Conservation (phyloP, 2,113 vertebrate species). For the Sclerurus mexicanus region DNA sequence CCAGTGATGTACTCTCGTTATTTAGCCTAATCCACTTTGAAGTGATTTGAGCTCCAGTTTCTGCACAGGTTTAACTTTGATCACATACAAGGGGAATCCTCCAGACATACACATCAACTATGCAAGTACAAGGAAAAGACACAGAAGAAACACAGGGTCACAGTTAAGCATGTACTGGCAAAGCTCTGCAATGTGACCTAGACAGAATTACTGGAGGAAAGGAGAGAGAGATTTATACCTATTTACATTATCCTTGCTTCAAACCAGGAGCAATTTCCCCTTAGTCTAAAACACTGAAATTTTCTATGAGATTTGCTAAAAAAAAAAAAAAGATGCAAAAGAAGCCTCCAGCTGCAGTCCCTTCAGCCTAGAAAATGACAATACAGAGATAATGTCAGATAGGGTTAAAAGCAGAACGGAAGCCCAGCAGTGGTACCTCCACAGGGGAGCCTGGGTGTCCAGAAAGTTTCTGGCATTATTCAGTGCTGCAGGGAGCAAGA, state of each 20-base stretch:
- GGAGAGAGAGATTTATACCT: slow-evolving; percentile 1
- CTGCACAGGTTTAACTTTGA: slow-evolving; percentile 48
- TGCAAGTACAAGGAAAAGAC: slow-evolving; percentile 46
- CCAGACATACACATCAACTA: slow-evolving; percentile 17
- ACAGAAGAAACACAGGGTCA: slow-evolving; percentile 48
- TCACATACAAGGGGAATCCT: slow-evolving; percentile 57
- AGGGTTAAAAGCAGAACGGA: neutral
- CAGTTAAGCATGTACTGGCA: neutral
- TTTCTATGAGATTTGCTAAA: neutral
- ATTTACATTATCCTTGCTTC: slow-evolving; percentile 25
- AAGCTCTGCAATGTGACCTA: slow-evolving; percentile 16
- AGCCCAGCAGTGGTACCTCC: neutral
- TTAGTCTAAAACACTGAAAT: neutral
- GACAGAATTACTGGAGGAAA: slow-evolving; percentile 35
- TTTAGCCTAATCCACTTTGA: slow-evolving; percentile 59
- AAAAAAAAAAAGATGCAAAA: neutral
- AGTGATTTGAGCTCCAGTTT: slow-evolving; percentile 39
- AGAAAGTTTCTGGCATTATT: neutral
- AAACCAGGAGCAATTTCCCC: neutral
- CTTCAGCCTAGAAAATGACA: neutral
- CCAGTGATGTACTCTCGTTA: neutral
- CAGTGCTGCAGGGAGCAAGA: neutral
- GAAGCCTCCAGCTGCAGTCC: neutral
- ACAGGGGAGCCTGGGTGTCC: neutral
- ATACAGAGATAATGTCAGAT: neutral